Conservation (phyloP, 2,888 invertebrate genomes). For the Drosophila antonietae region DNA sequence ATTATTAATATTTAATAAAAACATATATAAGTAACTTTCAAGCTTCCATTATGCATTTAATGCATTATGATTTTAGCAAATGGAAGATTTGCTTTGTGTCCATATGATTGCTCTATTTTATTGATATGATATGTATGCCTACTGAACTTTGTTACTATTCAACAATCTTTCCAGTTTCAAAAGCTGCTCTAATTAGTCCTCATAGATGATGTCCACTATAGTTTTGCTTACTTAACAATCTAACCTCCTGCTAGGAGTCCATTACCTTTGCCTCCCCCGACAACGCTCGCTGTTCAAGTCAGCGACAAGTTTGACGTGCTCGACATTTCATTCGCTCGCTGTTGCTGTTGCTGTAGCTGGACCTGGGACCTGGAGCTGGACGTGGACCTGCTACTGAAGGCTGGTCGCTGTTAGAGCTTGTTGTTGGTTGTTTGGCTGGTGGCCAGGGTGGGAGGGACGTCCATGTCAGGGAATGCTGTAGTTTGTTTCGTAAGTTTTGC, state of each 20-base stretch:
- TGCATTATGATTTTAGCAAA: no score
- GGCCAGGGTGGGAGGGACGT: slow-evolving; percentile 16
- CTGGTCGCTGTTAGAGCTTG: slow-evolving; percentile 1
- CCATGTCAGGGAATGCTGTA: slow-evolving; percentile 57
- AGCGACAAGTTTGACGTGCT: slow-evolving; percentile 62
- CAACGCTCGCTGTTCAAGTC: slow-evolving; percentile 15
- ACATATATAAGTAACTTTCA: no score
- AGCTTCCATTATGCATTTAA: no score
- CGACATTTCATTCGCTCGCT: slow-evolving; percentile 18
- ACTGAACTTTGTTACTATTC: background rate
- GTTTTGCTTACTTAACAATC: slow-evolving; percentile 10
- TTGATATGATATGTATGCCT: no score
- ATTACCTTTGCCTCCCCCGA: slow-evolving; percentile 3
- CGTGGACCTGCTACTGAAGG: slow-evolving; percentile 19
- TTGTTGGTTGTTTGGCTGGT: slow-evolving; percentile 3
- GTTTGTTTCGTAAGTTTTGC: slow-evolving; percentile 74
- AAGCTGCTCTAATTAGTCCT: background rate
- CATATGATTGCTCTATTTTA: no score
- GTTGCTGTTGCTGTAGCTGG: slow-evolving; percentile 37
- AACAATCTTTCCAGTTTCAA: background rate
- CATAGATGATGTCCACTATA: background rate
- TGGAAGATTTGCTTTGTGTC: no score
- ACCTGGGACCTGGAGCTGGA: slow-evolving; percentile 15
- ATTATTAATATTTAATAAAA: no score
- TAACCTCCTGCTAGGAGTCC: slow-evolving; percentile 31